Evolutionary conservation across 2,797 vertebrate species (phyloP).

Genomic region (Psittacula derbiana): DNA sequence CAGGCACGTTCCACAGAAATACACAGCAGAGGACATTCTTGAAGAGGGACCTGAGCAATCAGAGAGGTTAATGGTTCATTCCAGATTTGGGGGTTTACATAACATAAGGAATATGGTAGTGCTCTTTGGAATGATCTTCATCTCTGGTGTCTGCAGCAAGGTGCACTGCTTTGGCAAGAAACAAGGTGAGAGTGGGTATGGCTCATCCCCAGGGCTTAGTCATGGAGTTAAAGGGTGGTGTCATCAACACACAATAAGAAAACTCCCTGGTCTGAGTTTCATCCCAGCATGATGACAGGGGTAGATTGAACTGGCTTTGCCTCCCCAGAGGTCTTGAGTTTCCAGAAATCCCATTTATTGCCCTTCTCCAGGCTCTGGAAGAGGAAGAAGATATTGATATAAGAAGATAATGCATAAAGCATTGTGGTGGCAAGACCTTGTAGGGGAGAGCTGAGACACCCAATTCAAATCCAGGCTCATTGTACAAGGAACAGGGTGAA

Average conservation of each 20-base stretch:
- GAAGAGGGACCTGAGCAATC: neutral
- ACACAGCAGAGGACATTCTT: neutral
- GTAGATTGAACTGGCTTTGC: neutral
- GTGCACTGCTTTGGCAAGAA: neutral
- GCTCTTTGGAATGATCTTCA: neutral
- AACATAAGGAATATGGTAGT: rapidly evolving
- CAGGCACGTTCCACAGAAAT: neutral
- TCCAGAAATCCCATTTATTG: neutral
- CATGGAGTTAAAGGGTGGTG: conserved; percentile 1
- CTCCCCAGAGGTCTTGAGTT: neutral
- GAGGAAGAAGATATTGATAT: neutral
- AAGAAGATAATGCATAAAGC: neutral
- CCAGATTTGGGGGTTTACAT: neutral
- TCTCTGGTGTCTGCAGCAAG: neutral
- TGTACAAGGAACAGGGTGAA: neutral
- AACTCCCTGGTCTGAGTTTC: neutral
- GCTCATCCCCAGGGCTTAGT: conserved; percentile 31
- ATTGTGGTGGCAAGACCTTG: rapidly evolving
- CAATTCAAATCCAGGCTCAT: rapidly evolving
- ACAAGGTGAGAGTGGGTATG: neutral
- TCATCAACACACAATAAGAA: neutral
- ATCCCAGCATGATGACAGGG: neutral
- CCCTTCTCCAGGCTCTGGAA: rapidly evolving
- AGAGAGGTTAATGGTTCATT: rapidly evolving
- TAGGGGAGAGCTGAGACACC: neutral